Base-by-base conservation (phyloP, 2,888 invertebrate genomes). In the Amorpha juglandis region DNA sequence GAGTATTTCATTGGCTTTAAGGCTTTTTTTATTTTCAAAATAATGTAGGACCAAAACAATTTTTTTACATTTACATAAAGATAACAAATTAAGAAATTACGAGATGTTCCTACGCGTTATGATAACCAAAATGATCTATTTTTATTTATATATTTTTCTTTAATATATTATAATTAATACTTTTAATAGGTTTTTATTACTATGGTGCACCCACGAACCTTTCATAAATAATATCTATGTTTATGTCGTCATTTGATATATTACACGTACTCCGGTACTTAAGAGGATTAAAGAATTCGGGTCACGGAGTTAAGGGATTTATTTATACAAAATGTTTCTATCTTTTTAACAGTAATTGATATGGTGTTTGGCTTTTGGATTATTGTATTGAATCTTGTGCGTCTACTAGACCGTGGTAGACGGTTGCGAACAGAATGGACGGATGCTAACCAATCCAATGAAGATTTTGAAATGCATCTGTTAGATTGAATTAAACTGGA, bases 221-320 rank as follows among this genome's bases (percentile, higher is more conserved):
- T 45, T 45, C 45, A 45, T 6, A 27, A n/a, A n/a, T 11, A 42
- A 42, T 42, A 45, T 7, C 45, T 45, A 14, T 14, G 11, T 45
- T 38, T 14, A 45, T 45, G 14, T 12, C 14, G 1, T 45, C 7
- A 19, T 12, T 6, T 11, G 58, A 58, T 42, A 58, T 27, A 52
- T 52, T 14, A 52, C 27, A 27, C 35, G 63, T 38, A 63, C 35
- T n/a, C 16, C 50, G 9, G 47, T 65, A 38, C 65, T 45, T 62
- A 65, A 65, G 48, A 9, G 50, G 65, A 51, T 65, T 62, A 65
- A 51, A 42, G 62, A 27, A 62, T 65, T 62, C 27, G 21, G 62
- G 50, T 6, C 58, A 62, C 38, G 38, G 35, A 63, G 16, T 35
- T 42, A 63, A 63, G 42, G 58, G 51, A 63, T 63, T 63, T 51